Evolutionary conservation across 2,113 vertebrate species (phyloP).

Genomic region (Gobius niger): DNA sequence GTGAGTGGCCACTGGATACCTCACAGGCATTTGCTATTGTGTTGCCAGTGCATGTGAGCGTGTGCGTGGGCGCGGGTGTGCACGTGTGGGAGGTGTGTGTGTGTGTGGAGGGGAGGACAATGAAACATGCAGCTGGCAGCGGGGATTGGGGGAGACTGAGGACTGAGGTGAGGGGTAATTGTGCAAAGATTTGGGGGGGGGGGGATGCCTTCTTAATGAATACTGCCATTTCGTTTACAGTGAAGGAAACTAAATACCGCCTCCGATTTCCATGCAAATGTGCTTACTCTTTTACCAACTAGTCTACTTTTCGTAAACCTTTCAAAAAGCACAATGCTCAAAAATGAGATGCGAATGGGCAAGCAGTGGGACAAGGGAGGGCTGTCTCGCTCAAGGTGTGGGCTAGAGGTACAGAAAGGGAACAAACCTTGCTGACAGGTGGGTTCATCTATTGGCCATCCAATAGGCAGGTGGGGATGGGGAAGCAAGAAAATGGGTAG

Average conservation of each 20-base stretch:
- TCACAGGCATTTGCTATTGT: slow-evolving; percentile 52
- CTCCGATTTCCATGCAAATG: slow-evolving; percentile 45
- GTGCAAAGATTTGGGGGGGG: slow-evolving; percentile 32
- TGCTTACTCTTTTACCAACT: slow-evolving; percentile 6
- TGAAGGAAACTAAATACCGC: neutral
- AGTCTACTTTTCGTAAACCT: neutral
- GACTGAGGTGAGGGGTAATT: slow-evolving; percentile 47
- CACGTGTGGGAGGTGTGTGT: slow-evolving; percentile 15
- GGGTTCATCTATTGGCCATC: slow-evolving; percentile 78
- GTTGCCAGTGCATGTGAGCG: slow-evolving; percentile 15
- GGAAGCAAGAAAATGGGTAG: slow-evolving; percentile 79
- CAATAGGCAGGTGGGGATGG: slow-evolving; percentile 77
- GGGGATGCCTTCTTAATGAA: neutral
- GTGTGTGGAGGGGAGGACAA: slow-evolving; percentile 47
- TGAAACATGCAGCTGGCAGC: slow-evolving; percentile 71
- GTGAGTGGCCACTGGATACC: slow-evolving; percentile 70
- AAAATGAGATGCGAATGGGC: slow-evolving; percentile 60
- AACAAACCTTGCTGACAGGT: slow-evolving; percentile 82
- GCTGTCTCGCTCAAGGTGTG: slow-evolving; percentile 70
- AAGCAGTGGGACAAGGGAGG: slow-evolving; percentile 66
- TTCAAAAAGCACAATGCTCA: slow-evolving; percentile 27
- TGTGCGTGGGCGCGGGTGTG: slow-evolving; percentile 13
- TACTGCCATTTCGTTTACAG: neutral
- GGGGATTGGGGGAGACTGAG: slow-evolving; percentile 56
- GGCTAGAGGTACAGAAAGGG: slow-evolving; percentile 76